Base-by-base conservation (phyloP, 1,140 invertebrate species). In the Drosophila nigromelanica region DNA sequence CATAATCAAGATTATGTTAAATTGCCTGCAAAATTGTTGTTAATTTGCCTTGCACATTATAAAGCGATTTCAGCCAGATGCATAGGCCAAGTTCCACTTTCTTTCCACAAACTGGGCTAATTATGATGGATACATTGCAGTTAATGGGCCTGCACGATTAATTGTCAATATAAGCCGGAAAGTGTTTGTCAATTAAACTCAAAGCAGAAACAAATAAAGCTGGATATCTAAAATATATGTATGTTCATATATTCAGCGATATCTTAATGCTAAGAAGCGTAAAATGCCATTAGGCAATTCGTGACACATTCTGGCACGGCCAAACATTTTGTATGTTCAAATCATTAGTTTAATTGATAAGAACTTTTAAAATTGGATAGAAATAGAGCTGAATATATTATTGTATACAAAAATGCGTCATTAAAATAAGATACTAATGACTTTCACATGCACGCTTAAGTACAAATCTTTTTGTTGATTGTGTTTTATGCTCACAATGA, bases 1-100 rank as follows among this genome's bases (percentile, higher is more conserved):
- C 87, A 87, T 81, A 76, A 89, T 90, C 81, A 82, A 90, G 86
- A 90, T 90, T 77, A 87, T 86, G 87, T 90, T 90, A 86, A 90
- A 90, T 90, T 90, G 86, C 59, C 71, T 80, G 86, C 67, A 81
- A 90, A 90, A 90, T 82, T 90, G 86, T 90, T 90, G 78, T 81
- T 90, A 90, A 90, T 90, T 86, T 81, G 61, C 72, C 50, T 56
- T 75, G 79, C 69, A 75, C 83, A 89, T 89, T 89, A 89, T 82
- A 86, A 89, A 89, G 72, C 82, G 64, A 89, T 86, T 82, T 70
- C 71, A 73, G 48, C 56, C 72, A 82, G 75, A 78, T 86, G 81
- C 67, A 54, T 73, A 77, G 81, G 67, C 76, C 73, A 78, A 87
- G 83, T 77, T 87, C 82, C 82, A 86, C 83, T 87, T 86, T 86